Evolutionary conservation across 1,140 invertebrate genomes (phyloP).

Genomic region (Cecropterus lyciades): DNA sequence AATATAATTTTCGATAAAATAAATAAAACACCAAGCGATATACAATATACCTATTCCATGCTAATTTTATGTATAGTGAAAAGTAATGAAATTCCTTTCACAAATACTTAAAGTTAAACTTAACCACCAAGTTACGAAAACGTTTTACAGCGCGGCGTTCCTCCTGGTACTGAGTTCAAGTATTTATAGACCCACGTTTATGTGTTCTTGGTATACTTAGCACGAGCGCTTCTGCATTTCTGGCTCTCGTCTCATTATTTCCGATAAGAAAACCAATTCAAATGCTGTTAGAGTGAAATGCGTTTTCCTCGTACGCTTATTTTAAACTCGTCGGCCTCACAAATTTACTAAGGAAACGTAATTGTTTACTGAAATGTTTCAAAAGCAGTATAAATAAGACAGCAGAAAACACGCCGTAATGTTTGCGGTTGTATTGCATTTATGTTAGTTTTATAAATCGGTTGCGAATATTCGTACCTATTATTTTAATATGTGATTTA

Average conservation of each 20-base stretch:
- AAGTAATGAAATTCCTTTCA: not conserved
- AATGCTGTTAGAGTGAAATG: not conserved
- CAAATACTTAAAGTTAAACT: not conserved
- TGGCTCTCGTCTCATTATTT: slow-evolving; percentile 11
- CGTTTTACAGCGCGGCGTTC: too few relatives aligned
- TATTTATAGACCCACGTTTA: slow-evolving; percentile 13
- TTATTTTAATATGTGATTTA: too few relatives aligned
- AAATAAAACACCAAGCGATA: too few relatives aligned
- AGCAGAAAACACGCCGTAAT: too few relatives aligned
- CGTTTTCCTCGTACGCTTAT: slow-evolving; percentile 8
- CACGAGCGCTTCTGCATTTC: not conserved
- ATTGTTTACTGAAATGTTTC: not conserved
- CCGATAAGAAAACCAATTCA: slow-evolving; percentile 15
- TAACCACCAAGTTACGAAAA: not conserved
- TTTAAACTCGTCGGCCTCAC: slow-evolving; percentile 3
- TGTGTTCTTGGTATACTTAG: slow-evolving; percentile 14
- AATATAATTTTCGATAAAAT: too few relatives aligned
- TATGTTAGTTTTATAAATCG: too few relatives aligned
- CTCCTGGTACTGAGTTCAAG: slow-evolving; percentile 2
- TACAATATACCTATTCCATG: too few relatives aligned
- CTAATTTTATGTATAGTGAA: too few relatives aligned
- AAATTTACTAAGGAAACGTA: not conserved
- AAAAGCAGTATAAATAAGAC: not conserved
- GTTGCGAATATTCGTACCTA: too few relatives aligned
- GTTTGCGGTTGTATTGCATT: too few relatives aligned